Evolutionary conservation across 2,888 invertebrate genomes (phyloP).

Genomic region (Gnatocerus cornutus): DNA sequence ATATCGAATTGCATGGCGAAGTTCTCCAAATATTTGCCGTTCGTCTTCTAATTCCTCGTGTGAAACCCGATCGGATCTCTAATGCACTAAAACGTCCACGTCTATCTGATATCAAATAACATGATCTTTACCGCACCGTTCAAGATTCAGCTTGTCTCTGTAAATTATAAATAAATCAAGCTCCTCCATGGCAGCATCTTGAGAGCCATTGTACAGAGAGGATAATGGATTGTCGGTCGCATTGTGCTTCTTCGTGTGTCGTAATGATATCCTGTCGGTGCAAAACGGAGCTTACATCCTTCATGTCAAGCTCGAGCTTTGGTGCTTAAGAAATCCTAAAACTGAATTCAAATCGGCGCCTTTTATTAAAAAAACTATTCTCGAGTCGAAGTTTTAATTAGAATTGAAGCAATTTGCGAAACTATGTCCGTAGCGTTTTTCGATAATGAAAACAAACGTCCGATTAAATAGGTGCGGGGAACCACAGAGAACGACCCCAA

Average conservation of each 20-base stretch:
- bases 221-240: slow-evolving; percentile 52
- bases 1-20: not conserved
- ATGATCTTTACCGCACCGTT: slow-evolving; percentile 27
- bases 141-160: slow-evolving; percentile 47
- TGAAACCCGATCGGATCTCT: slow-evolving; percentile 36
- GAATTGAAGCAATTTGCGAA: slow-evolving; percentile 40
- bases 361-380: slow-evolving; percentile 29
- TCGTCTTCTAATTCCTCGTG: slow-evolving; percentile 4
- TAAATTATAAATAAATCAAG: slow-evolving; percentile 55
- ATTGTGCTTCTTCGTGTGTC: slow-evolving; percentile 54
- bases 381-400: slow-evolving; percentile 44
- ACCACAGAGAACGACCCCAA: slow-evolving; percentile 40
- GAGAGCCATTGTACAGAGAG: slow-evolving; percentile 51
- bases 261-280: slow-evolving; percentile 54
- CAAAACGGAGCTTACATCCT: slow-evolving; percentile 39
- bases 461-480: slow-evolving; percentile 42
- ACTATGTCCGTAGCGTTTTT: slow-evolving; percentile 39
- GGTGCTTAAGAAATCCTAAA: slow-evolving; percentile 27
- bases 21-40: slow-evolving; percentile 16
- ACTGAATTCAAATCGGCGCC: slow-evolving; percentile 2
- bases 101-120: slow-evolving; percentile 41
- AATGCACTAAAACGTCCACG: slow-evolving; percentile 45
- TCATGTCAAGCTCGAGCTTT: slow-evolving; percentile 22
- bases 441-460: slow-evolving; percentile 43
- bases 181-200: slow-evolving; percentile 44